Evolutionary conservation across 2,113 vertebrate species (phyloP).

Genomic region (Hippocampus abdominalis): DNA sequence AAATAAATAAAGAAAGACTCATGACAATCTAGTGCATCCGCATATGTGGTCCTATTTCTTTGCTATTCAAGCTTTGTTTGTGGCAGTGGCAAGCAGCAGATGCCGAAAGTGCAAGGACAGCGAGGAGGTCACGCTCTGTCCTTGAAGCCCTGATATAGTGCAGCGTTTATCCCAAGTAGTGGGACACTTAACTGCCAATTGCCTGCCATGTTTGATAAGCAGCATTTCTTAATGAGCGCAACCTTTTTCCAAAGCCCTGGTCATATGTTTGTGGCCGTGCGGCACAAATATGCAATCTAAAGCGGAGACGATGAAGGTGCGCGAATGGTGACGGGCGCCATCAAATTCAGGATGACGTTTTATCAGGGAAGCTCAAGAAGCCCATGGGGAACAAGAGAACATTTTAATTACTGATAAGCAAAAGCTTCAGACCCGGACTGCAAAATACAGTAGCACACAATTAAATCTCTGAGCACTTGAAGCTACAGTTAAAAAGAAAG

Average conservation of each 20-base stretch:
- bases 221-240: constrained; percentile 8
- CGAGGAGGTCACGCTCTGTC: constrained; percentile 33
- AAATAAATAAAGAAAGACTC: background rate
- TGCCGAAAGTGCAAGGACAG: background rate
- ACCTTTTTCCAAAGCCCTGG: background rate
- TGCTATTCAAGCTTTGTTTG: background rate
- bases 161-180: constrained; percentile 36
- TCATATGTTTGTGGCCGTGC: background rate
- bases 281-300: constrained; percentile 4
- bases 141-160: constrained; percentile 15
- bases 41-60: background rate
- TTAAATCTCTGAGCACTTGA: constrained; percentile 26
- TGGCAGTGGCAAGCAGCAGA: background rate
- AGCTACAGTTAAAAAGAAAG: constrained; percentile 1
- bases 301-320: constrained; percentile 1
- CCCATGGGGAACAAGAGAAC: constrained; percentile 32
- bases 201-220: constrained; percentile 35
- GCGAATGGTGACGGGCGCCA: background rate
- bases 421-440: constrained; percentile 30
- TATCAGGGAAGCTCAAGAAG: constrained; percentile 55
- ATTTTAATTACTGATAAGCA: constrained; percentile 62
- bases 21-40: background rate
- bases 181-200: constrained; percentile 32
- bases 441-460: constrained; percentile 34
- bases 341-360: constrained; percentile 27